Conservation (phyloP, 2,888 invertebrate genomes). For the Enchytraeus crypticus region DNA sequence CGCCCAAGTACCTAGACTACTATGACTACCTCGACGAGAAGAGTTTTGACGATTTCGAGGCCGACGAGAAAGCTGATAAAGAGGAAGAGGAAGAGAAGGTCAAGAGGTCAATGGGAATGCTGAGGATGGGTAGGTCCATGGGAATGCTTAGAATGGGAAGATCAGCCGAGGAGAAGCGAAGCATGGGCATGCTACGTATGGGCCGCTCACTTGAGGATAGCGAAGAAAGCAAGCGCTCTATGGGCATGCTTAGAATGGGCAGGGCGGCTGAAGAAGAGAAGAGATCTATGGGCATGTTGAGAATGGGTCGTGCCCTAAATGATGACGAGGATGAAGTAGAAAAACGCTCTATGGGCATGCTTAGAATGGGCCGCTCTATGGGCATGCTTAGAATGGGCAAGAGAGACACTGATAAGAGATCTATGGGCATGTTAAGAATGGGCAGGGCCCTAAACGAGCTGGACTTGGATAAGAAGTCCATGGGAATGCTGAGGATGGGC, state of each 20-base stretch:
- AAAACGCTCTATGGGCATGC: slow-evolving; percentile 1
- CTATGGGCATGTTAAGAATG: too few species aligned
- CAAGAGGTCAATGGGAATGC: slow-evolving; percentile 5
- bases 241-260: slow-evolving; percentile 4
- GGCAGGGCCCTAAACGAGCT: too few species aligned
- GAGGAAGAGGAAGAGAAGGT: background rate
- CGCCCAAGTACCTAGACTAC: background rate
- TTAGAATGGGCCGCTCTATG: slow-evolving; percentile 2
- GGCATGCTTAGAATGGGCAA: slow-evolving; percentile 4
- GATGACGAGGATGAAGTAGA: background rate
- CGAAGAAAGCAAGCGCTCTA: background rate
- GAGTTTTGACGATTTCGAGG: background rate
- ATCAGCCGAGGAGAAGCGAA: background rate
- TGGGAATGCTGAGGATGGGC: slow-evolving; percentile 4
- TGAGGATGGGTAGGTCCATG: background rate
- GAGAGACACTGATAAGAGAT: too few species aligned
- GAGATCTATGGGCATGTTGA: slow-evolving; percentile 5
- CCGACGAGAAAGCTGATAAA: background rate
- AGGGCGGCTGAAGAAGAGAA: background rate
- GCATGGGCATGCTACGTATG: slow-evolving; percentile 3
- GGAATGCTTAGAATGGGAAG: too few species aligned
- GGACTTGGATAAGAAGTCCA: background rate
- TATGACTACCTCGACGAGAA: slow-evolving; percentile 1
- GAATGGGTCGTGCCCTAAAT: background rate
- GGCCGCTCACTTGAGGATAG: background rate